phyloP scores from a whole-genome alignment of 2,888 invertebrate species.

The Crematogaster levior region DNA sequence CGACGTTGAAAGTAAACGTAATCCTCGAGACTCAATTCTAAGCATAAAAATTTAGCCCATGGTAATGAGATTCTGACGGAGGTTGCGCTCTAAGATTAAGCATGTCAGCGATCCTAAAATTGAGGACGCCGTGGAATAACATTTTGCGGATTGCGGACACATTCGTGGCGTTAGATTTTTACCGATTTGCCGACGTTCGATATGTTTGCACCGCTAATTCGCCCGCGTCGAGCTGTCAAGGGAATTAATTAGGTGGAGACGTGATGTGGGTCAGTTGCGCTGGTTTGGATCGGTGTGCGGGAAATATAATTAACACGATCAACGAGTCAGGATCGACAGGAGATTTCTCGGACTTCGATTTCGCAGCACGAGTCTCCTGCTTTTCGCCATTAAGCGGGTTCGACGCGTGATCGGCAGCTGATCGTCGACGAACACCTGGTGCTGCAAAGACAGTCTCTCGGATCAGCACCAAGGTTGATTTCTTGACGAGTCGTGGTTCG shows the following conservation, averaged over 20 bases:
- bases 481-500: constrained; percentile 17
- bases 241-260: constrained; percentile 21
- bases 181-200: background rate
- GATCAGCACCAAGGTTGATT: constrained; percentile 68
- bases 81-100: background rate
- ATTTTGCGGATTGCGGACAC: background rate
- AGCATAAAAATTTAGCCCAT: background rate
- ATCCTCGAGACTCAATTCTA: background rate
- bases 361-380: background rate
- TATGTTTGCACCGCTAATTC: background rate
- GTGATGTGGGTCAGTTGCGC: constrained; percentile 20
- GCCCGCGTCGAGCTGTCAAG: constrained; percentile 4
- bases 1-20: background rate
- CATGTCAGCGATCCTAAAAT: constrained; percentile 21
- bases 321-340: background rate
- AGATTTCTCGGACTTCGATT: background rate
- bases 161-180: background rate
- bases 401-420: constrained; percentile 65
- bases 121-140: background rate
- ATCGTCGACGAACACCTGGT: constrained; percentile 65
- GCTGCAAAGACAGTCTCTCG: constrained; percentile 57
- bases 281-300: background rate
- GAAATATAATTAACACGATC: constrained; percentile 19
- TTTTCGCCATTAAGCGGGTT: constrained; percentile 49
- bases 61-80: background rate